phyloP scores from a whole-genome alignment of 1,140 invertebrate genomes.

The Himalopsyche phryganea region DNA sequence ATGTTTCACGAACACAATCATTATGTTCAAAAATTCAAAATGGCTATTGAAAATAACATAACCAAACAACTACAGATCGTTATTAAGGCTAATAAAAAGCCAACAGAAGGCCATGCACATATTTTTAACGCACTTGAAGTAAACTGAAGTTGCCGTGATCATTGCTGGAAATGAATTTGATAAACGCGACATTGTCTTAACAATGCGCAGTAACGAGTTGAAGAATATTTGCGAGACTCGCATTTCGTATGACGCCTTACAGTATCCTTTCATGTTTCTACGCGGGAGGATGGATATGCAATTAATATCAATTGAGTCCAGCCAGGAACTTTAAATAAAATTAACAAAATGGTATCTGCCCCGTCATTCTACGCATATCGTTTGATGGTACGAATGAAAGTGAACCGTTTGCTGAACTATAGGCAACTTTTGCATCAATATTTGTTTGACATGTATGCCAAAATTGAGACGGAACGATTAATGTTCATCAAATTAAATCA shows the following conservation, averaged over 20 bases:
- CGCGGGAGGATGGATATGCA: no score
- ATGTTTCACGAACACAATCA: background rate
- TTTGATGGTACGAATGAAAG: constrained; percentile 31
- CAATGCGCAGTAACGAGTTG: background rate
- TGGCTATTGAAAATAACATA: constrained; percentile 31
- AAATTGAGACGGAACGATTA: constrained; percentile 40
- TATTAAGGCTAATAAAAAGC: constrained; percentile 38
- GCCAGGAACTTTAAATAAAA: no score
- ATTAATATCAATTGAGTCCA: no score
- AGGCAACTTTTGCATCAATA: constrained; percentile 40
- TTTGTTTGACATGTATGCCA: constrained; percentile 42
- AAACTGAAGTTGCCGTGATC: constrained; percentile 40
- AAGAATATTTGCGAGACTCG: no score
- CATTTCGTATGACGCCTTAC: no score
- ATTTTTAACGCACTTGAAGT: constrained; percentile 43
- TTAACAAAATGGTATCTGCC: constrained; percentile 2
- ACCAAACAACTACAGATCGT: constrained; percentile 33
- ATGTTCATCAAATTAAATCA: constrained; percentile 42
- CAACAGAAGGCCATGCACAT: constrained; percentile 43
- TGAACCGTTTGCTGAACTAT: constrained; percentile 34
- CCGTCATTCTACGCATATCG: constrained; percentile 37
- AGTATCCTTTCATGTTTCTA: no score
- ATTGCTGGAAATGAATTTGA: constrained; percentile 36
- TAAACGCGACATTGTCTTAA: background rate
- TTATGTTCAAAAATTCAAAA: background rate